Evolutionary conservation across 1,140 invertebrate species (phyloP), one percentile per base, ranked within the genome.

Genomic region (Ladona fulva): DNA sequence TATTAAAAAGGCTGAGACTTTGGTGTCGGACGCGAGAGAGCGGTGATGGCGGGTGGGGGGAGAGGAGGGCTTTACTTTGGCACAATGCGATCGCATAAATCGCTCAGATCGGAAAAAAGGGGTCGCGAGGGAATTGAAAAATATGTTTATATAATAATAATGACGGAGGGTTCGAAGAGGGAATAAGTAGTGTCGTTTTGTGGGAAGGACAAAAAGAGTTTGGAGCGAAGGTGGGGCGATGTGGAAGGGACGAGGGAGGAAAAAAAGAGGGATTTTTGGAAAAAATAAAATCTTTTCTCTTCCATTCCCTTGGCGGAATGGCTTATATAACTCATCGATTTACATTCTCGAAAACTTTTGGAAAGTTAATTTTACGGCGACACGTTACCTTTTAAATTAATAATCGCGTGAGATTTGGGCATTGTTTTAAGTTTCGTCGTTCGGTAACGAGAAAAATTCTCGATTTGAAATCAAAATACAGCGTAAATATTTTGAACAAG

Each of bases 1-100:
- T 42, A 76, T 42, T 76, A 52, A 76, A 76, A 76, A 76, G 37
- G 76, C 22, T n/a, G 76, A 42, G 44, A 66, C 52, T 16, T 66
- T 16, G 52, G 52, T 22, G 52, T 16, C n/a, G 52, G 52, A 3
- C 52, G 52, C 52, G 52, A 22, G 52, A 66, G 52, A 22, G 52
- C 52, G 52, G 1, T 16, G n/a, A 12, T 66, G 16, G 24, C 25
- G 74, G 74, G 75, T 3, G 25, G 42, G 10, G 59, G 22, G 78
- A 22, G 19, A 66, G 22, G 75, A 22, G 52, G 74, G 74, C 42
- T 74, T 75, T 75, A 37, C 19, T 74, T 75, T 75, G 78, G 76
- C 66, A 76, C 44, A 24, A 37, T 76, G 52, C 74, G 75, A 59
- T 66, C 25, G 25, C 25, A 76, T 42, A 76, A 52, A 76, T 42